Base-by-base conservation (phyloP, 2,888 invertebrate species). In the Eutolmus rufibarbis region DNA sequence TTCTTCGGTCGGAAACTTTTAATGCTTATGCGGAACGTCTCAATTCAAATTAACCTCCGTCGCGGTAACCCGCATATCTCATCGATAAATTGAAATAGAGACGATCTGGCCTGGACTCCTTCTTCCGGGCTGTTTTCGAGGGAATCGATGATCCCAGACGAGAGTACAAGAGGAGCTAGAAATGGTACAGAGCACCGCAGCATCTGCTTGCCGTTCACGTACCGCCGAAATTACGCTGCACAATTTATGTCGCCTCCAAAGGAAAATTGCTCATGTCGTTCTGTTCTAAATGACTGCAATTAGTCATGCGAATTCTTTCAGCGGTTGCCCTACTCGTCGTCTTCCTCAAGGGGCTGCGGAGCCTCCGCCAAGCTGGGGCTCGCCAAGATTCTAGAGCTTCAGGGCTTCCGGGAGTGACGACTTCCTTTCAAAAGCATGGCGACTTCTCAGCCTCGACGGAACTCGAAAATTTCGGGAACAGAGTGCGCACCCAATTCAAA, bases 211-310 rank as follows among this genome's bases (percentile, higher is more conserved):
- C 74, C 28, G 74, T 74, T 46, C 85, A 85, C 85, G 85, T 85
- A 74, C 46, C 46, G 74, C 19, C 28, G 74, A 85, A 85, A 85
- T 85, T 85, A 74, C 74, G 46, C 74, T 37, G 74, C 74, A 46
- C 85, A 74, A 85, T 85, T 85, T 85, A 85, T 85, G 85, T 85
- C 85, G 74, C 74, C 23, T 85, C 74, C 23, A 40, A 74, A 74
- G 19, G 85, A 85, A 85, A 85, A 85, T 85, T 85, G 43, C 85
- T 85, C 85, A 85, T 85, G 85, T 85, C 74, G 85, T 85, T 19
- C 74, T 85, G 19, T 85, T 74, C 85, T 51, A 85, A 85, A 85
- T 85, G 74, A 74, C 85, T 85, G 74, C 74, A 85, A 85, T 85
- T 85, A 85, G 85, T 85, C 85, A 85, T 85, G 74, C 85, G 85